Percentiles rank a stretch among this genome's conserved stretches.
Conservation (phyloP, 2,113 vertebrate species). For the Chinchilla lanigera region DNA sequence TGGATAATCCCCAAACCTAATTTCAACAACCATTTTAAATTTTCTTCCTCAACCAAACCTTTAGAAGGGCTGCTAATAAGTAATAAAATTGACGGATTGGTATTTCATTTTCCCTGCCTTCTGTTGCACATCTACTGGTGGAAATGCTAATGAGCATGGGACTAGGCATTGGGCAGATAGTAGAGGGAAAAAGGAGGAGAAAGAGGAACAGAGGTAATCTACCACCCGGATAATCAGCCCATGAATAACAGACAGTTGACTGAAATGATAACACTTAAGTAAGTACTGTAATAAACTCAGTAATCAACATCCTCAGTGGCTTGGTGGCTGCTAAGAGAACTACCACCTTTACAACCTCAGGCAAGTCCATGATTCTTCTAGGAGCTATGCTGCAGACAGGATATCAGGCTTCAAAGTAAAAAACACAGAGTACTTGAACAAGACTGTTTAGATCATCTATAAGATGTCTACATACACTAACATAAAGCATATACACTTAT, state of each 20-base stretch:
- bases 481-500: neutral
- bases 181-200: neutral
- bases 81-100: conserved; percentile 79
- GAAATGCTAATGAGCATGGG: conserved; percentile 60
- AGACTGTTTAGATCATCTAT: neutral
- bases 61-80: conserved; percentile 75
- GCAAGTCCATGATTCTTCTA: conserved; percentile 61
- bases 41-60: conserved; percentile 67
- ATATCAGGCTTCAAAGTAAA: neutral
- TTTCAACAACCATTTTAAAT: conserved; percentile 74
- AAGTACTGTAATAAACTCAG: conserved; percentile 74
- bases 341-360: conserved; percentile 14
- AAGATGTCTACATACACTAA: neutral
- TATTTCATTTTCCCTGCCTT: conserved; percentile 25
- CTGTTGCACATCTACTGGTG: conserved; percentile 39
- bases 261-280: conserved; percentile 70
- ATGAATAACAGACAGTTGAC: conserved; percentile 75
- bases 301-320: conserved; percentile 57
- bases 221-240: conserved; percentile 74
- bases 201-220: conserved; percentile 59
- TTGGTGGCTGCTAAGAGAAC: conserved; percentile 42
- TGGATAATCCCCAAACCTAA: conserved; percentile 77
- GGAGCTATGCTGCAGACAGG: conserved; percentile 25
- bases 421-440: neutral
- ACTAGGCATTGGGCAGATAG: conserved; percentile 24